A percentile compares a stretch with the other conserved stretches of the same genome.
Evolutionary conservation across 2,888 invertebrate genomes (phyloP).

Genomic region (Conops quadrifasciatus): DNA sequence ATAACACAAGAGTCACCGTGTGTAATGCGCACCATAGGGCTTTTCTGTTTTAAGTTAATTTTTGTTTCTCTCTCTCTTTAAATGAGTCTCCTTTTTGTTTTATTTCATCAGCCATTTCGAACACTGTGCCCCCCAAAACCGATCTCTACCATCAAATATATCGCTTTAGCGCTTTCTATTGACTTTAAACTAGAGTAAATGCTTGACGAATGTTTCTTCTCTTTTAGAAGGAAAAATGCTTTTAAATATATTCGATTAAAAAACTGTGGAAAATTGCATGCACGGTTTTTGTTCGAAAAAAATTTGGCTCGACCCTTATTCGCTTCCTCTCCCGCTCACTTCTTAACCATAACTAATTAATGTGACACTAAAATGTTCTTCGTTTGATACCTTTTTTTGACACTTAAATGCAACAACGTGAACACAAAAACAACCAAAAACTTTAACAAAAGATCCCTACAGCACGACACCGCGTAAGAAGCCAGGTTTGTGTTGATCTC

Average conservation of each 20-base stretch:
- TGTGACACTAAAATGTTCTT: constrained; percentile 50
- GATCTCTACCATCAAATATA: constrained; percentile 16
- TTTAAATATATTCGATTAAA: background rate
- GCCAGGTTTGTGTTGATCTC: constrained; percentile 55
- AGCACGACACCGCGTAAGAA: constrained; percentile 62
- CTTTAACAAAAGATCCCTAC: constrained; percentile 56
- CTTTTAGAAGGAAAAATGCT: background rate
- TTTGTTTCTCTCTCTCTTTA: constrained; percentile 27
- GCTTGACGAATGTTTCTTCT: background rate
- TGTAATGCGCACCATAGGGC: background rate
- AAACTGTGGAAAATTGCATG: background rate
- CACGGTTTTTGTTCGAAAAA: background rate
- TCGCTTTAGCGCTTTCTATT: constrained; percentile 2
- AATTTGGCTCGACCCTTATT: background rate
- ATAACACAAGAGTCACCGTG: no score
- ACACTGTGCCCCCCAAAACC: constrained; percentile 47
- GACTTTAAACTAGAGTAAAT: no score
- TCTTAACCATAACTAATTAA: constrained; percentile 42
- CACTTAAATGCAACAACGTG: constrained; percentile 41
- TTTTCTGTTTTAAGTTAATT: constrained; percentile 29
- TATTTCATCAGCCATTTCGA: constrained; percentile 61
- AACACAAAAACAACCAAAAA: constrained; percentile 33
- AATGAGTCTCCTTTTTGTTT: constrained; percentile 22
- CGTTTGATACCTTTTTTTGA: constrained; percentile 24
- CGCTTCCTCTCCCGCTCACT: background rate